Evolutionary conservation across 2,888 invertebrate genomes (phyloP), one percentile per base, ranked within the genome.

Genomic region (Harpagoxenus sublaevis): DNA sequence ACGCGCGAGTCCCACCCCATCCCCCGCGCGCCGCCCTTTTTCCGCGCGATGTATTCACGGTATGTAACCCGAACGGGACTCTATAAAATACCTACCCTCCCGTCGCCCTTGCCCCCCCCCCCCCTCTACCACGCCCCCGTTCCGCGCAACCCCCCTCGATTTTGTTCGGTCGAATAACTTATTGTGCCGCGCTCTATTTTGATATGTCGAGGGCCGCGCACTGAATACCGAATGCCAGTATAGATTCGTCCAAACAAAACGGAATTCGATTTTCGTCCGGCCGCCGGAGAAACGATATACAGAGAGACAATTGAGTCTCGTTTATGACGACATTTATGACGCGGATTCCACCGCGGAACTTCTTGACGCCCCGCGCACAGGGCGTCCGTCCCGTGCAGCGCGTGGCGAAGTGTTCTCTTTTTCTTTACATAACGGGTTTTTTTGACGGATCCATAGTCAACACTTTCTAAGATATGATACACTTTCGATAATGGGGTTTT

Each of bases 151-250:
- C 68, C 3, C 65, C 73, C 89, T 84, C 92, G 92, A 94, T 94
- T 94, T 94, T 93, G 93, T 93, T 93, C 93, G 92, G 91, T 87
- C 93, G 94, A 94, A 94, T 94, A 94, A 95, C 93, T 95, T 94
- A 95, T 94, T 94, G 94, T 94, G 92, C 92, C 92, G 87, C 91
- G 93, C 91, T 94, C 94, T 94, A 94, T 94, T 94, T 94, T 94
- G 94, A 94, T 94, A 94, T 92, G 92, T 85, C 89, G 86, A 86
- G 84, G 84, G 87, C 90, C 89, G 88, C 90, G 91, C 90, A 83
- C 91, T 92, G 94, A 94, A 94, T 94, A 93, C 94, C 92, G 91
- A 94, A 93, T 93, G 90, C 91, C 90, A 87, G 87, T 89, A 90
- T 89, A 88, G 85, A 83, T 86, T 85, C 88, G 86, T 83, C 92